Evolutionary conservation across 2,113 vertebrate species (phyloP), one percentile per base, ranked within the genome.

Genomic region (Caranx ignobilis): DNA sequence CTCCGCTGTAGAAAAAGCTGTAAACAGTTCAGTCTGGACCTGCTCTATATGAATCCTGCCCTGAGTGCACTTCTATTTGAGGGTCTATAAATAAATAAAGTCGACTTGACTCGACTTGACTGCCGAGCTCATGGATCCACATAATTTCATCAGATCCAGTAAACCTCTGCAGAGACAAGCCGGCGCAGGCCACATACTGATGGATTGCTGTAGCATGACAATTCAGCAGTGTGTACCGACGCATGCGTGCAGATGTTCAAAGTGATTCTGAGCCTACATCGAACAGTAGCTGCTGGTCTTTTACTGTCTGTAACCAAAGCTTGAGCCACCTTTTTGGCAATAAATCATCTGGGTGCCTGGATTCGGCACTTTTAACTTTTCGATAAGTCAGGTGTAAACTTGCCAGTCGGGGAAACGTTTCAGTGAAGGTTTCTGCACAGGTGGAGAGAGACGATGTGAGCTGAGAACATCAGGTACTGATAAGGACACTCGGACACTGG

Each of bases 111-210:
- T 5, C 13, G 13, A 47, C 47, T 48, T 18, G 6, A 7, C 48
- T 8, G 19, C 48, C 19, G 10, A 0, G 3, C 11, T 16, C 37
- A 43, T 16, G 21, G 16, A 8, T 45, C 18, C 26, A 35, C 5
- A 15, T 6, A 9, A 37, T 21, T 43, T 32, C 56, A 62, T 52
- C 11, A 31, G 15, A 31, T 31, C 1, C 5, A 18, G 21, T 3
- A 77, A 16, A 61, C 47, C 26, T 80, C 61, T 34, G 55, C 54
- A 61, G n/a, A 35, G 55, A 32, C 45, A 43, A 41, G 13, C 59
- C 67, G 2, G 41, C 61, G 50, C 4, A 0, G 65, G 37, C n/a
- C 11, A 4, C n/a, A 10, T 21, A 26, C 47, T 31, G 76, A 39
- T n/a, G 32, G 60, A 16, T 39, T 2, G 6, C 6, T 52, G 16